These are phyloP conservation scores for Dinomys branickii DNA, from an alignment of 2,113 vertebrate species.

Conservation along the genomic window DNA sequence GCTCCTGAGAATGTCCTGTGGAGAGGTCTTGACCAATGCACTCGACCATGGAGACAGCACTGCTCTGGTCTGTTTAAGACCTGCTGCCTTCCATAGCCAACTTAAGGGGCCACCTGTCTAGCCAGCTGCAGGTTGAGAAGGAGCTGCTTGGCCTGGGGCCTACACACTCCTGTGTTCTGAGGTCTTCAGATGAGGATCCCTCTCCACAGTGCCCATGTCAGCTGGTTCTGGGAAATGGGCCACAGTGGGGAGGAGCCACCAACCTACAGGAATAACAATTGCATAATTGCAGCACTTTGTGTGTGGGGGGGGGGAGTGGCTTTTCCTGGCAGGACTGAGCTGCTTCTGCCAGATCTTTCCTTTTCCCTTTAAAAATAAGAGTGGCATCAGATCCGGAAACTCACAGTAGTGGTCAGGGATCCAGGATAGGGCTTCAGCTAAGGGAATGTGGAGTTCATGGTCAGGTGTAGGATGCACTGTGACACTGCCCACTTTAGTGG, in stretches of 20 bases:
- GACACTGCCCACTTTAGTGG: accelerated
- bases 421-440: too few relatives aligned
- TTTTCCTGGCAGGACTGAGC: neutral
- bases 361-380: neutral
- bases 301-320: neutral
- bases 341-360: neutral
- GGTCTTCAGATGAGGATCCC: accelerated
- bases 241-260: accelerated
- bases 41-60: accelerated
- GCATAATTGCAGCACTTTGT: accelerated
- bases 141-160: neutral
- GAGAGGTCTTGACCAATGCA: accelerated
- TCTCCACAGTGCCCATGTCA: accelerated
- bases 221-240: neutral
- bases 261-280: neutral
- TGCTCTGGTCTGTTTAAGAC: neutral
- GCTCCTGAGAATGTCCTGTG: neutral
- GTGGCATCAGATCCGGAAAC: neutral
- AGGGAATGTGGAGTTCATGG: accelerated
- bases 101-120: accelerated
- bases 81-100: too few relatives aligned
- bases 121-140: neutral
- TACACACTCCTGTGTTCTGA: accelerated
- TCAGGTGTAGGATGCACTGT: accelerated
- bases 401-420: neutral